A percentile compares a stretch with the other conserved stretches of the same genome.
These are phyloP conservation scores for Aspidoscelis tigris DNA, from an alignment of 2,113 vertebrate species.

Conservation along the genomic window DNA sequence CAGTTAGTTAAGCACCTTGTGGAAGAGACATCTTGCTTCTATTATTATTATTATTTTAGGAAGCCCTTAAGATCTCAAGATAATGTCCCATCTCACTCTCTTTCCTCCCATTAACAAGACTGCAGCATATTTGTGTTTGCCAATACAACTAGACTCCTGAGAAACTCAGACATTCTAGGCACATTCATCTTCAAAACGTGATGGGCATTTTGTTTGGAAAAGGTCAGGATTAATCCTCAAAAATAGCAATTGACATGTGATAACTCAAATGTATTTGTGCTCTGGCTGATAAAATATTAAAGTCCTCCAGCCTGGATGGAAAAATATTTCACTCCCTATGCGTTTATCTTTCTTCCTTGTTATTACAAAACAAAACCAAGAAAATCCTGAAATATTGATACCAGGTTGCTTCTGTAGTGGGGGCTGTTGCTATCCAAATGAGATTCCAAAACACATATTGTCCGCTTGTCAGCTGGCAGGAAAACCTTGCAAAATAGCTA, in stretches of 20 bases:
- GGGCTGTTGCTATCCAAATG: constrained; percentile 26
- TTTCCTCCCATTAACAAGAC: not conserved
- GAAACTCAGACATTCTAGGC: constrained; percentile 4
- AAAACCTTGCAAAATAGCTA: not conserved
- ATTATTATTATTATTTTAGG: not conserved
- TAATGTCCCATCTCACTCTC: not conserved
- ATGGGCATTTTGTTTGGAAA: constrained; percentile 52
- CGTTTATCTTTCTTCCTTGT: constrained; percentile 69
- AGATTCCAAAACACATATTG: constrained; percentile 18
- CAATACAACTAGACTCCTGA: not conserved
- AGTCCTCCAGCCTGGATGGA: constrained; percentile 66
- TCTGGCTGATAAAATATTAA: constrained; percentile 74
- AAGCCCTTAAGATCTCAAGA: not conserved
- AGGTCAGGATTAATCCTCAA: constrained; percentile 62
- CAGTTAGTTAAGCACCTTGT: not conserved
- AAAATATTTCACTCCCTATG: constrained; percentile 63
- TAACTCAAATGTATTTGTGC: constrained; percentile 73
- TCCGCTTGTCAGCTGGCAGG: not conserved
- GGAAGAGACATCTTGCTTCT: not conserved
- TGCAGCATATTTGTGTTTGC: not conserved
- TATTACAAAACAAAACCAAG: constrained; percentile 66
- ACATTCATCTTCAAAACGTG: not conserved
- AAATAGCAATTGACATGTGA: constrained; percentile 62
- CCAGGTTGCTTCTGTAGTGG: not conserved
- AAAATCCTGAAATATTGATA: constrained; percentile 69